Conservation (phyloP, 2,113 vertebrate species). For the Microtus oregoni region DNA sequence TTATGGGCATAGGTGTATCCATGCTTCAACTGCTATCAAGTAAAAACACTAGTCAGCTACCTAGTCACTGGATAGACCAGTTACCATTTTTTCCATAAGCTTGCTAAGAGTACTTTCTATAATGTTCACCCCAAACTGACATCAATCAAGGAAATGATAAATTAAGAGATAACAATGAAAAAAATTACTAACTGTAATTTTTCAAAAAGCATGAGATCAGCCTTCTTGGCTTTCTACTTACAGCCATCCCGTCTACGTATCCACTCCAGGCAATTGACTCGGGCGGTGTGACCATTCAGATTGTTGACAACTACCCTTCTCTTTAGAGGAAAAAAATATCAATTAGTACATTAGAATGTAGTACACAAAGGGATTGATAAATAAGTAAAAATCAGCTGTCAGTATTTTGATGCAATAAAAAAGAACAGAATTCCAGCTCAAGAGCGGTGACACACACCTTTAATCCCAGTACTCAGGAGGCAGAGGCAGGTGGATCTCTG, state of each 20-base stretch:
- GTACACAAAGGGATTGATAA: neutral
- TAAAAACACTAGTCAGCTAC: conserved; percentile 20
- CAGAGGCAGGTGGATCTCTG: too few species aligned
- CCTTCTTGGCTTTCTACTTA: conserved; percentile 86
- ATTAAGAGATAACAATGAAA: conserved; percentile 32
- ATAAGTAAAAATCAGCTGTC: conserved; percentile 42
- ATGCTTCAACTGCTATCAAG: neutral
- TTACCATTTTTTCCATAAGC: conserved; percentile 21
- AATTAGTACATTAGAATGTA: conserved; percentile 49
- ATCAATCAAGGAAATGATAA: conserved; percentile 21
- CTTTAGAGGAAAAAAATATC: conserved; percentile 77
- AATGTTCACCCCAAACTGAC: neutral
- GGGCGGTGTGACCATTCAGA: conserved; percentile 92
- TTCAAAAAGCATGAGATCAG: conserved; percentile 20
- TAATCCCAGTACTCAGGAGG: too few species aligned
- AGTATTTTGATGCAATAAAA: conserved; percentile 4
- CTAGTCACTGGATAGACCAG: neutral
- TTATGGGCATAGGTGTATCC: neutral
- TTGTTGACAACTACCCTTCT: conserved; percentile 84
- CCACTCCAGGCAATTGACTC: conserved; percentile 96
- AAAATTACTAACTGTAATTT: conserved; percentile 26
- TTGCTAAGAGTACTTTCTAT: too few species aligned
- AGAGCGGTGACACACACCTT: too few species aligned
- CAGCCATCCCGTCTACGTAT: conserved; percentile 88
- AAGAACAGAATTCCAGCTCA: too few species aligned